These are phyloP conservation scores for Hymenochirus boettgeri DNA, from an alignment of 2,113 vertebrate genomes.

Conservation along the genomic window DNA sequence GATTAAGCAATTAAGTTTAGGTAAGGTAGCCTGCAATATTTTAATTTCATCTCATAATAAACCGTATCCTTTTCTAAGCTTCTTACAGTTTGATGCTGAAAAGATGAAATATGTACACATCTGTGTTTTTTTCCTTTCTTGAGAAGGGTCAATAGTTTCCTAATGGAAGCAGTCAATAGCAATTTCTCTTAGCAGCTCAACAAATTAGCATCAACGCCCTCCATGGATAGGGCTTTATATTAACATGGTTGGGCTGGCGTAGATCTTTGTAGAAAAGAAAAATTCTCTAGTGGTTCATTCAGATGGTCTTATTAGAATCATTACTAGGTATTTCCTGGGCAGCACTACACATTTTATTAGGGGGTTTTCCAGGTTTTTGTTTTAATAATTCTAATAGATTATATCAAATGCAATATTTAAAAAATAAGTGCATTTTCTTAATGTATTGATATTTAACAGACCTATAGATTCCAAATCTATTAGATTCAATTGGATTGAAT, in stretches of 20 bases:
- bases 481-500: too few species aligned
- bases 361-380: too few species aligned
- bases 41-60: conserved; percentile 75
- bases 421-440: too few species aligned
- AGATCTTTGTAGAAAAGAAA: conserved; percentile 2
- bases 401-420: too few species aligned
- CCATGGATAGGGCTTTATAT: conserved; percentile 44
- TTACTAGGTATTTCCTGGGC: neutral
- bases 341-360: neutral
- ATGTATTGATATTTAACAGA: too few species aligned
- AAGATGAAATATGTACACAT: conserved; percentile 74
- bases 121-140: conserved; percentile 66
- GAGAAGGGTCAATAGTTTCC: conserved; percentile 74
- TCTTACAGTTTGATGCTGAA: conserved; percentile 62
- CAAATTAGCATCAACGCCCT: conserved; percentile 64
- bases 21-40: conserved; percentile 71
- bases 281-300: conserved; percentile 11
- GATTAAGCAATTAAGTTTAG: conserved; percentile 77
- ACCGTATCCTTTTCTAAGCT: conserved; percentile 61
- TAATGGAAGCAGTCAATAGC: conserved; percentile 80
- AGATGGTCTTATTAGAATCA: neutral
- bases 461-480: too few species aligned
- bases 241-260: conserved; percentile 46
- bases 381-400: too few species aligned
- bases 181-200: conserved; percentile 71